phyloP scores from a whole-genome alignment of 2,797 vertebrate species.

The Moxostoma hubbsi region DNA sequence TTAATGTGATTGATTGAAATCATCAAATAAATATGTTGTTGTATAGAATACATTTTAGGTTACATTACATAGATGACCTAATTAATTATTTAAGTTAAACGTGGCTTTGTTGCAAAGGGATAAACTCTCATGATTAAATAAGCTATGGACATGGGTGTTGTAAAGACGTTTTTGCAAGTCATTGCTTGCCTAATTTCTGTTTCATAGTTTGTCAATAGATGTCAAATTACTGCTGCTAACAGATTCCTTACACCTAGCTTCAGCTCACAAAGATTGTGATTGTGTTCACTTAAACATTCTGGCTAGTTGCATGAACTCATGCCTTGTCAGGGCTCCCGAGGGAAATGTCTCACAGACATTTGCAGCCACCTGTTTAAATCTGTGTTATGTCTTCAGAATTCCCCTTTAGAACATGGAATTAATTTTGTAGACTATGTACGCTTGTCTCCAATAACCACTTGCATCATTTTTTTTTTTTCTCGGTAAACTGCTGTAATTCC shows the following conservation, averaged over 20 bases:
- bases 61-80: background rate
- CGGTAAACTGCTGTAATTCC: background rate
- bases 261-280: constrained; percentile 38
- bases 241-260: constrained; percentile 59
- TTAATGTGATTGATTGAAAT: background rate
- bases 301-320: constrained; percentile 52
- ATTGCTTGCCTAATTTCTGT: constrained; percentile 77
- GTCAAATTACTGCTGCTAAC: constrained; percentile 66
- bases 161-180: constrained; percentile 69
- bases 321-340: constrained; percentile 36
- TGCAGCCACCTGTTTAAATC: constrained; percentile 42
- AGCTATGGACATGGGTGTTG: constrained; percentile 33
- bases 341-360: constrained; percentile 34
- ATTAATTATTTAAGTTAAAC: background rate
- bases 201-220: constrained; percentile 68
- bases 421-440: constrained; percentile 23
- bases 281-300: constrained; percentile 43
- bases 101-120: background rate
- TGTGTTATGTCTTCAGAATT: constrained; percentile 45
- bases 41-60: background rate
- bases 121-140: constrained; percentile 28
- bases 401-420: constrained; percentile 30
- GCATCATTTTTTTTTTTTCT: constrained; percentile 6
- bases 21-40: background rate
- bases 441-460: constrained; percentile 11